A percentile compares a stretch with the other conserved stretches of the same genome.
phyloP scores from a whole-genome alignment of 2,113 vertebrate genomes.

The Notothenia rossii region DNA sequence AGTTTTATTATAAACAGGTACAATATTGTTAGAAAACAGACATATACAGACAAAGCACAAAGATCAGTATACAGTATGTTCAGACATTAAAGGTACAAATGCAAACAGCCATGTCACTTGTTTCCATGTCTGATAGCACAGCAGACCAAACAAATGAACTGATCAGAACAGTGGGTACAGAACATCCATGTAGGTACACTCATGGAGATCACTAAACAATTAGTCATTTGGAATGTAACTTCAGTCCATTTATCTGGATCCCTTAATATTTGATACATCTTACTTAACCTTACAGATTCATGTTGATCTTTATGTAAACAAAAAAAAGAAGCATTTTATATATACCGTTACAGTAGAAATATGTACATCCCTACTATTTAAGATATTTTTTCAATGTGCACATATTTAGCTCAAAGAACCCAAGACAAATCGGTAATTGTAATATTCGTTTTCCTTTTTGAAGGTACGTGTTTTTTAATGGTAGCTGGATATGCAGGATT shows the following conservation, averaged over 20 bases:
- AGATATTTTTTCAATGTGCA: not conserved
- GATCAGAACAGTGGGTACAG: constrained; percentile 39
- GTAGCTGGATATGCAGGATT: no score
- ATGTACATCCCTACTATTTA: no score
- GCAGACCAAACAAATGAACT: constrained; percentile 20
- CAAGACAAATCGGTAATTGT: constrained; percentile 1
- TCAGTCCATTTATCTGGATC: not conserved
- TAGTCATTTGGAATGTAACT: not conserved
- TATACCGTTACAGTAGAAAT: not conserved
- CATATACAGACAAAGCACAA: constrained; percentile 45
- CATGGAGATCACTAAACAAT: not conserved
- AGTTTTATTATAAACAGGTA: constrained; percentile 76
- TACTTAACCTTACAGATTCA: not conserved
- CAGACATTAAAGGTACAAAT: constrained; percentile 24
- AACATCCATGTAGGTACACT: no score
- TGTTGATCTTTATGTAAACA: constrained; percentile 13
- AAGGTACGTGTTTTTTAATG: no score
- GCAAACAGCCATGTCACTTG: constrained; percentile 31
- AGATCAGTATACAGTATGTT: constrained; percentile 37
- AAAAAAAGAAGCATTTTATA: not conserved
- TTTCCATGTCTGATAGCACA: constrained; percentile 17
- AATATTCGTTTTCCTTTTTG: no score
- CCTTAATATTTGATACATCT: not conserved
- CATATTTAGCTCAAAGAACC: constrained; percentile 4
- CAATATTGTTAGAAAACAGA: constrained; percentile 60